Conservation (phyloP, 2,888 invertebrate species). For the Agrotis segetum region DNA sequence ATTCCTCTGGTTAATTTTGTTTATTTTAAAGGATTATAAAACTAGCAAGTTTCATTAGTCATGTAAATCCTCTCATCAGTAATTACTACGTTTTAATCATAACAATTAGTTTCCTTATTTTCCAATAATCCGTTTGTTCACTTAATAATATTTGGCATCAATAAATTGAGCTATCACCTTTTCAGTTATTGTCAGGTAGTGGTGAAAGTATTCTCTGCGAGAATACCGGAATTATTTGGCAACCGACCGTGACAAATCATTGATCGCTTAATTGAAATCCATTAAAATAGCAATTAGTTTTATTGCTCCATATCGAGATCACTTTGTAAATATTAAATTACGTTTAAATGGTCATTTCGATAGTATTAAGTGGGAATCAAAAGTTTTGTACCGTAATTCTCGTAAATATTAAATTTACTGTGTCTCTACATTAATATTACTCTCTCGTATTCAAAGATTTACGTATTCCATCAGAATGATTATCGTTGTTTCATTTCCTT, state of each 20-base stretch:
- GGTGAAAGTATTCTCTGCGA: background rate
- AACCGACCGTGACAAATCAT: constrained; percentile 11
- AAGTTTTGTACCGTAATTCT: background rate
- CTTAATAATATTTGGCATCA: background rate
- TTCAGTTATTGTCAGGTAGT: constrained; percentile 1
- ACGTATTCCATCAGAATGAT: constrained; percentile 22
- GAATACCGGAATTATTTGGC: constrained; percentile 19
- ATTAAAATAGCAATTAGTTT: constrained; percentile 24
- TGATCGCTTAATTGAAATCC: constrained; percentile 6
- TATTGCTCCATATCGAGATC: background rate
- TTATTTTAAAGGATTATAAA: background rate
- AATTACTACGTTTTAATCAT: background rate
- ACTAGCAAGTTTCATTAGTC: background rate
- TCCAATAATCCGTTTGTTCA: background rate
- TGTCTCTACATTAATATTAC: too few relatives aligned
- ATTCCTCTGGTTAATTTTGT: background rate
- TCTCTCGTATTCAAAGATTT: background rate
- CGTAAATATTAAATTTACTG: background rate
- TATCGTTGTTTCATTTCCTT: constrained; percentile 34
- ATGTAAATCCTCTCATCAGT: constrained; percentile 7
- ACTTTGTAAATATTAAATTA: constrained; percentile 14
- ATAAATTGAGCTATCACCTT: constrained; percentile 15
- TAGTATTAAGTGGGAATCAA: background rate
- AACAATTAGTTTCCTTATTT: background rate
- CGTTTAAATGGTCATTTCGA: background rate